A percentile compares a stretch with the other conserved stretches of the same genome.
Evolutionary conservation across 2,888 invertebrate genomes (phyloP).

Genomic region (Epistrophe grossulariae): DNA sequence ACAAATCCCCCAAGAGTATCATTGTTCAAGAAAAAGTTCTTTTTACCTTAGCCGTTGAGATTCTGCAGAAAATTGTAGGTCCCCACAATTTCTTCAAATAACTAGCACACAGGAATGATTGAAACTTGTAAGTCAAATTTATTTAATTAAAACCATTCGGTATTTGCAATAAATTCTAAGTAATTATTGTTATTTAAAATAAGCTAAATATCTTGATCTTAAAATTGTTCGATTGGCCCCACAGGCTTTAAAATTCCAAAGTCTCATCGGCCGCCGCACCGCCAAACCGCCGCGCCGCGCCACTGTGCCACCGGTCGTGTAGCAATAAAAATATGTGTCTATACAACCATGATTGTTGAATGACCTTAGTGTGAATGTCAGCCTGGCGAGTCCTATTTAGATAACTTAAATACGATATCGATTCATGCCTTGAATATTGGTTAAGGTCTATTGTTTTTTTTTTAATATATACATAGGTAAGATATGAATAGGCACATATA

Average conservation of each 20-base stretch:
- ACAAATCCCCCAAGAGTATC: too few species aligned
- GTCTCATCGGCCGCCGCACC: background rate
- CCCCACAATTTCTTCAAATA: too few species aligned
- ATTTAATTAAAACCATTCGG: too few species aligned
- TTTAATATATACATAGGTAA: background rate
- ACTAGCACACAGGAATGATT: too few species aligned
- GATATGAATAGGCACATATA: background rate
- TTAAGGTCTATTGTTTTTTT: slow-evolving; percentile 28
- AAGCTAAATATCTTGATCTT: too few species aligned
- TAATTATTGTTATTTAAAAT: too few species aligned
- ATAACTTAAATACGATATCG: slow-evolving; percentile 73
- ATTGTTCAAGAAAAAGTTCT: too few species aligned
- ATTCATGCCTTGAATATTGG: slow-evolving; percentile 68
- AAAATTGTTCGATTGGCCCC: background rate
- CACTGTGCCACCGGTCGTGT: slow-evolving; percentile 40
- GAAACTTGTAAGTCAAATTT: too few species aligned
- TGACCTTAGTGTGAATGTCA: slow-evolving; percentile 75
- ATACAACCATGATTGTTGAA: slow-evolving; percentile 24
- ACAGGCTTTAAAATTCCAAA: background rate
- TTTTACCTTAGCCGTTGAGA: too few species aligned
- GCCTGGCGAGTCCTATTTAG: slow-evolving; percentile 69
- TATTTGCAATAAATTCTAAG: too few species aligned
- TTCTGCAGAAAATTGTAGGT: too few species aligned
- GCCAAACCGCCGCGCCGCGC: background rate
- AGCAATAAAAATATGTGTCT: slow-evolving; percentile 56